Percentiles rank a stretch among this genome's conserved stretches.
Evolutionary conservation across 2,797 vertebrate species (phyloP).

Genomic region (Sorex maritimensis): DNA sequence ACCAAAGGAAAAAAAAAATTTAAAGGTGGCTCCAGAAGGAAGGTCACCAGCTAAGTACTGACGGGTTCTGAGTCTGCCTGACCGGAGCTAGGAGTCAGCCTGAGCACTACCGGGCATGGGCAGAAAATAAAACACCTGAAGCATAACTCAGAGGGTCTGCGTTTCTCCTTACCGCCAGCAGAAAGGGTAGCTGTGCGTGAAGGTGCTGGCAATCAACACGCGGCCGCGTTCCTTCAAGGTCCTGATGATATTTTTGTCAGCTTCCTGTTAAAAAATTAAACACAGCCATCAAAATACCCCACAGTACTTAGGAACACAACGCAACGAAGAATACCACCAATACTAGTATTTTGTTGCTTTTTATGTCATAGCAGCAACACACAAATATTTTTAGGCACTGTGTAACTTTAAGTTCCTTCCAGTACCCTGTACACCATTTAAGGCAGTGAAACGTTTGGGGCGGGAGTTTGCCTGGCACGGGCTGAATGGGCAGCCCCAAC

Average conservation of each 20-base stretch:
- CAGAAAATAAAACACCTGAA: too few relatives aligned
- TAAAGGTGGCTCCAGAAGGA: too few relatives aligned
- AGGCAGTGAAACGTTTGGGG: neutral
- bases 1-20: too few relatives aligned
- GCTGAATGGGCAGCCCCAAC: too few relatives aligned
- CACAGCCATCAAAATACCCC: constrained; percentile 39
- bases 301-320: neutral
- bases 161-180: constrained; percentile 96
- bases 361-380: neutral
- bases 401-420: neutral
- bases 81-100: too few relatives aligned
- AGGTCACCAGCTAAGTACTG: too few relatives aligned
- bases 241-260: constrained; percentile 97
- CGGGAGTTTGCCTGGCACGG: too few relatives aligned
- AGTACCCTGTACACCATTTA: neutral
- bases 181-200: constrained; percentile 98
- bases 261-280: constrained; percentile 92
- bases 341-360: neutral
- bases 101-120: too few relatives aligned
- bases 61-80: too few relatives aligned
- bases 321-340: constrained; percentile 36
- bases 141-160: neutral
- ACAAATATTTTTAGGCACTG: neutral
- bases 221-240: constrained; percentile 95
- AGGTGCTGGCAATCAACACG: constrained; percentile 92